These are phyloP conservation scores for Crocuta crocuta DNA, from an alignment of 2,113 vertebrate genomes.

Conservation along the genomic window DNA sequence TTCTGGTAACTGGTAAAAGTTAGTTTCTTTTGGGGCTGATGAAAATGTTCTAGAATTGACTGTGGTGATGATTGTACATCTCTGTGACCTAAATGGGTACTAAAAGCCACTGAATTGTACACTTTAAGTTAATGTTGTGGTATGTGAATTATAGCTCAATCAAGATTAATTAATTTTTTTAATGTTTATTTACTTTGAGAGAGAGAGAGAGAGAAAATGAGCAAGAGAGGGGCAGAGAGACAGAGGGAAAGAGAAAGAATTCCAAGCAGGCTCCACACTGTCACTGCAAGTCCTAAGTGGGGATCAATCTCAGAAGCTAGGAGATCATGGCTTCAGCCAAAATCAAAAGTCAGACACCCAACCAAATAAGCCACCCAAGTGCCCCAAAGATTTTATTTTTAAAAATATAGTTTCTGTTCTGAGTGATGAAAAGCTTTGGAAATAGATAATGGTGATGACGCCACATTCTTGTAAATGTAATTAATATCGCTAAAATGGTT, in stretches of 20 bases:
- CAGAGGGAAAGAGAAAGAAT: no score
- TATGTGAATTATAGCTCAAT: background rate
- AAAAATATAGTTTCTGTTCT: background rate
- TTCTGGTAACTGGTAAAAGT: background rate
- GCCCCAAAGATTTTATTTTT: background rate
- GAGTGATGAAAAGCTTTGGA: slow-evolving; percentile 18
- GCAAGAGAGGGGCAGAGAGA: no score
- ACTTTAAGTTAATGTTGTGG: background rate
- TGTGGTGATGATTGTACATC: background rate
- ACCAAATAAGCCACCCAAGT: no score
- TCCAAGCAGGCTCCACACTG: no score
- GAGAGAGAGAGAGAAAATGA: no score
- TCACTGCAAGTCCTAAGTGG: no score
- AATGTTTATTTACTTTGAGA: no score
- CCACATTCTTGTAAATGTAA: background rate
- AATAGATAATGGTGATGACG: background rate
- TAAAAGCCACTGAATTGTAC: background rate
- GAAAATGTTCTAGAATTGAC: background rate
- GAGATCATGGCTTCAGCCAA: no score
- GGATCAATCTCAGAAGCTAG: no score
- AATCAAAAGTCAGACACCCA: no score
- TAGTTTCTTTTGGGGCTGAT: background rate
- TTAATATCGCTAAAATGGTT: background rate
- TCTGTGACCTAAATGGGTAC: background rate
- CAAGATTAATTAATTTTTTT: background rate